phyloP scores from a whole-genome alignment of 2,888 invertebrate genomes.

The Stenodera caucasica region DNA sequence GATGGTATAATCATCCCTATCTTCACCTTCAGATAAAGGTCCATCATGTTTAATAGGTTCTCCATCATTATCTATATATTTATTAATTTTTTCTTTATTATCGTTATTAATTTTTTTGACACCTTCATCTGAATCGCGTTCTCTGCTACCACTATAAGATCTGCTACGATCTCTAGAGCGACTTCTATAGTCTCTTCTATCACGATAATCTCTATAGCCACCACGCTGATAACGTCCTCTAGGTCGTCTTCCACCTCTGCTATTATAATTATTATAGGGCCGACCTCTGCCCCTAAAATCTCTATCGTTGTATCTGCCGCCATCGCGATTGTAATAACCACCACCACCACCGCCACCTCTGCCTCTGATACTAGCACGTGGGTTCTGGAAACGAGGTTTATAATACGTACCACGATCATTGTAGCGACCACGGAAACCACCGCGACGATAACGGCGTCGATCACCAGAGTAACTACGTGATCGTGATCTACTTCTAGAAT shows the following conservation, averaged over 20 bases:
- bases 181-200: conserved; percentile 64
- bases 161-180: conserved; percentile 57
- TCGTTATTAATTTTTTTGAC: conserved; percentile 54
- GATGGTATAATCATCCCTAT: conserved; percentile 58
- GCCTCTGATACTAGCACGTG: conserved; percentile 60
- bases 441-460: conserved; percentile 52
- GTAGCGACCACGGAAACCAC: conserved; percentile 57
- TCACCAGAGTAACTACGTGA: conserved; percentile 63
- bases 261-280: conserved; percentile 47
- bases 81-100: conserved; percentile 63
- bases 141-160: conserved; percentile 59
- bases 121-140: conserved; percentile 49
- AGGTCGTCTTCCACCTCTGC: conserved; percentile 43
- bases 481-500: conserved; percentile 63
- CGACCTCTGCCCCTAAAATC: conserved; percentile 51
- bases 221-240: conserved; percentile 52
- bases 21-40: conserved; percentile 63
- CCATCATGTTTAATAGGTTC: conserved; percentile 59
- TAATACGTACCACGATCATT: conserved; percentile 77
- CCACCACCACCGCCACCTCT: conserved; percentile 51
- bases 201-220: conserved; percentile 69
- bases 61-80: conserved; percentile 57
- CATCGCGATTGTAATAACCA: conserved; percentile 51
- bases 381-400: conserved; percentile 74
- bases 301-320: conserved; percentile 47